Base-by-base conservation (phyloP, 2,888 invertebrate genomes). In the Sacculina carcini region DNA sequence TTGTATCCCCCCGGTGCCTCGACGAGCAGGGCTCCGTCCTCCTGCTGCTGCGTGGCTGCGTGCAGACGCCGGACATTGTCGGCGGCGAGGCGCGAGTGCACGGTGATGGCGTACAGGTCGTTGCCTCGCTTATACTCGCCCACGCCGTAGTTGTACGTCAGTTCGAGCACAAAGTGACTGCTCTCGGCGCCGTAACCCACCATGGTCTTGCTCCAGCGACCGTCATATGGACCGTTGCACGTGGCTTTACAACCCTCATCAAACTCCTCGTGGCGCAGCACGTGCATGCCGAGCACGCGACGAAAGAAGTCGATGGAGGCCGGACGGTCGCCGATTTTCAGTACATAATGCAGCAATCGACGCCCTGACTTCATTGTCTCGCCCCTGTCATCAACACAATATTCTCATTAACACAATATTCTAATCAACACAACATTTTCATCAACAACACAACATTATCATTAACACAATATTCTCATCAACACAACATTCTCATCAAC, bases 151-250 rank as follows among this genome's bases (percentile, higher is more conserved):
- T 98, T 98, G 66, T 96, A 98, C 12, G 96, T 96, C 42, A 98
- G 71, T 64, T 98, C 96, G 23, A 94, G 73, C 1, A 89, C 96
- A 69, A 96, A 98, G 67, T 96, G 84, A 50, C 75, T 73, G 60
- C 87, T 82, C 68, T 98, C 98, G 1, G 84, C 78, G 0, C 96
- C 96, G 67, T 92, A 98, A 2, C 96, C 98, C 44, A 96, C 75
- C 96, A 98, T 98, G 0, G 96, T 94, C 69, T 98, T 98, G 63
- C 92, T 92, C 98, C 98, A 98, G 59, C 85, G 78, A 60, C 89
- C 90, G 60, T 84, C 86, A 62, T 94, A 96, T 1, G 92, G 92
- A n/a, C 92, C 96, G 73, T 96, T 96, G 65, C 96, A 98, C 48
- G 86, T 74, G 21, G 96, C 96, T 63, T 89, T 85, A 68, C 96